Evolutionary conservation across 2,797 vertebrate species (phyloP).

Genomic region (Diplodus sargus): DNA sequence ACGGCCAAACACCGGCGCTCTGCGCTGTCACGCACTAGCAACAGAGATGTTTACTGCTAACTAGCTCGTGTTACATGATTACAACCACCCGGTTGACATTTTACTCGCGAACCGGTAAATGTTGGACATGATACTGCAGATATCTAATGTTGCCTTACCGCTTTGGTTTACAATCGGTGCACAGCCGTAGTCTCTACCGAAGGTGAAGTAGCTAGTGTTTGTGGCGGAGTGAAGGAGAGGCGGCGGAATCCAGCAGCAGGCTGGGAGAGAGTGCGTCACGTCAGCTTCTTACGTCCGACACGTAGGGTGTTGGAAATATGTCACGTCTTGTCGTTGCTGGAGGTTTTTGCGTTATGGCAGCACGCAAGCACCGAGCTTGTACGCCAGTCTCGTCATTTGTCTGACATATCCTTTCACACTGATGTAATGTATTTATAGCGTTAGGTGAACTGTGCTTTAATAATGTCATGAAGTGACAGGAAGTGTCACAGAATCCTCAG

Average conservation of each 20-base stretch:
- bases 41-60: conserved; percentile 49
- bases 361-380: background rate
- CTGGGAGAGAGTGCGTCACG: conserved; percentile 55
- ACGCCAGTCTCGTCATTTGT: background rate
- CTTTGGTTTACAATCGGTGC: conserved; percentile 62
- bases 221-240: conserved; percentile 49
- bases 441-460: background rate
- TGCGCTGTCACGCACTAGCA: conserved; percentile 59
- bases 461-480: rapidly evolving
- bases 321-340: conserved; percentile 43
- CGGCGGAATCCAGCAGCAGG: conserved; percentile 36
- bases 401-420: background rate
- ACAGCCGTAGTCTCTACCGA: conserved; percentile 60
- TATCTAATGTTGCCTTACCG: conserved; percentile 70
- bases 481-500: background rate
- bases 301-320: conserved; percentile 56
- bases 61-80: conserved; percentile 25
- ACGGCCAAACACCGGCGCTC: conserved; percentile 70
- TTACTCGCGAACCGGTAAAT: background rate
- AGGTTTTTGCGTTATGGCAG: background rate
- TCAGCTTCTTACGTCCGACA: conserved; percentile 59
- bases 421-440: background rate
- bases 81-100: background rate
- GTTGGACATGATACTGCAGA: conserved; percentile 15
- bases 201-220: conserved; percentile 56